Evolutionary conservation across 2,113 vertebrate species (phyloP).

Genomic region (Caranx melampygus): DNA sequence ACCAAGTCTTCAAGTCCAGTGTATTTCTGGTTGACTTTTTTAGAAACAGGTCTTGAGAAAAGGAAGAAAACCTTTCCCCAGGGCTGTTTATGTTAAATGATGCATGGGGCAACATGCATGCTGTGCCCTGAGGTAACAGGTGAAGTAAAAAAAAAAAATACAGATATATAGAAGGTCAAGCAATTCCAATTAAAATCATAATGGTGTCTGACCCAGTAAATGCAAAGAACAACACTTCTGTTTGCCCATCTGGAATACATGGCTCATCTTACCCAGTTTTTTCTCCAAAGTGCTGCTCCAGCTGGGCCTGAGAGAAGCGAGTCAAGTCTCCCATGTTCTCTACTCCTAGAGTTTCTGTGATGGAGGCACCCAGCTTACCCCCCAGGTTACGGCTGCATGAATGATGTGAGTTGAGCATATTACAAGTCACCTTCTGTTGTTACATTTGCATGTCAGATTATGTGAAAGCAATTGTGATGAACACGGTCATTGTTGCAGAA

Average conservation of each 20-base stretch:
- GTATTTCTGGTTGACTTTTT: not conserved
- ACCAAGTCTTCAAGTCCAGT: not conserved
- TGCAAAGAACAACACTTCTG: not conserved
- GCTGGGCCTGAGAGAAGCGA: slow-evolving; percentile 86
- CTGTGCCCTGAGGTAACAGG: not conserved
- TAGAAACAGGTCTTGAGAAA: not conserved
- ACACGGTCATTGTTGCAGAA: not conserved
- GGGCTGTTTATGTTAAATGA: not conserved
- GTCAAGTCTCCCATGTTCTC: slow-evolving; percentile 93
- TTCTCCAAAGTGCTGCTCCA: slow-evolving; percentile 92
- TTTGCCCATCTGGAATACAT: not conserved
- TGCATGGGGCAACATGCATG: not conserved
- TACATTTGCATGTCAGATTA: not conserved
- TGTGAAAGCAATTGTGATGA: not conserved
- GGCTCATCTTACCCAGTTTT: slow-evolving; percentile 91
- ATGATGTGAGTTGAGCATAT: not conserved
- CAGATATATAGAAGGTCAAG: too few species aligned
- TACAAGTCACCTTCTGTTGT: not conserved
- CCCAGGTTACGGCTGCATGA: slow-evolving; percentile 90
- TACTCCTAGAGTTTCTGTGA: slow-evolving; percentile 86
- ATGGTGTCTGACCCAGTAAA: too few species aligned
- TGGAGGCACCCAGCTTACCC: slow-evolving; percentile 92
- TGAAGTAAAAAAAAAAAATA: not conserved
- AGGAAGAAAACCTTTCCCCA: not conserved
- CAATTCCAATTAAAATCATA: not conserved